Evolutionary conservation across 2,797 vertebrate genomes (phyloP), one percentile per base, ranked within the genome.

Genomic region (Sciaenops ocellatus): DNA sequence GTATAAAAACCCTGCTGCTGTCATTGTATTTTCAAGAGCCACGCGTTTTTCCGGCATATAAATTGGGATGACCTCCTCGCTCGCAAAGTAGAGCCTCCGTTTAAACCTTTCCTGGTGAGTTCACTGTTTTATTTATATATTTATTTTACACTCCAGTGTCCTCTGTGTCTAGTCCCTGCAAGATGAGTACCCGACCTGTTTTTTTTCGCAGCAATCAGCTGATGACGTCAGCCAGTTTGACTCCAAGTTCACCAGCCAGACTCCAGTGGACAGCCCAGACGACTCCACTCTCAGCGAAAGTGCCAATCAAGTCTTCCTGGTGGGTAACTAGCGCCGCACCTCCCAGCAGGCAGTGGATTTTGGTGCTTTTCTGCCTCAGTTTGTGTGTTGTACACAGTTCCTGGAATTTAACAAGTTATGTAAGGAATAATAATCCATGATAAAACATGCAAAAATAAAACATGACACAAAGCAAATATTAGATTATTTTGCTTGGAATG

Each of bases 191-290:
- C 38, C 10, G 3, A 54, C 52, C 28, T 10, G 15, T 41, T 51
- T 87, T 5, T 79, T 60, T 78, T 73, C 67, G 77, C 87, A 93
- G 92, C 91, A 97, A 98, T 99, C 98, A 54, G 98, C 98, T 86
- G 98, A 99, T 90, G 98, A 99, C 85, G 97, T 97, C 88, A 99
- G 98, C 95, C 98, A 99, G 94, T 99, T 99, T 93, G 98, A 99
- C 94, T 98, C 97, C 84, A 98, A 98, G 95, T 99, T 99, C 96
- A 99, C 98, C 92, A 97, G 97, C 93, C 97, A 99, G 96, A 97
- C 97, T 87, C 97, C 98, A 60, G 98, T 99, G 85, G 98, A 99
- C 92, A 99, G 98, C 90, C 98, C 98, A 4, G 97, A 99, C 79
- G 98, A 99, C 94, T 97, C 97, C 80, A 96, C 97, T 69, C 98